A percentile compares a stretch with the other conserved stretches of the same genome.
Conservation (phyloP, 2,888 invertebrate genomes). For the Chrysomela aeneicollis region DNA sequence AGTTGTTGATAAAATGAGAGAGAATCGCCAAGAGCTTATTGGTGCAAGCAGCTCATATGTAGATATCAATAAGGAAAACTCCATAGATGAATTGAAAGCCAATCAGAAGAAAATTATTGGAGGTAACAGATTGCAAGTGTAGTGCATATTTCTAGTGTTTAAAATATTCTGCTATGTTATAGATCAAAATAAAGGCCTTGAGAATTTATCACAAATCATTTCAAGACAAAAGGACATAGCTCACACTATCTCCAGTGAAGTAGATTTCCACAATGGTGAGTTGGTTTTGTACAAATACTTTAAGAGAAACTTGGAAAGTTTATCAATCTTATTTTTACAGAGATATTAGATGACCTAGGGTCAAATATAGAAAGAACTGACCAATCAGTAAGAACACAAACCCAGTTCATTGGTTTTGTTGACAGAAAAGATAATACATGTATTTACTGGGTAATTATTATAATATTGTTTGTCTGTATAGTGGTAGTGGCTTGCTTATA, state of each 20-base stretch:
- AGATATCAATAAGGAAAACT: conserved; percentile 51
- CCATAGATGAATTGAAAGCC: conserved; percentile 62
- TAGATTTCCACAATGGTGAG: conserved; percentile 79
- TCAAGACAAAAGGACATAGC: conserved; percentile 80
- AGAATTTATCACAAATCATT: conserved; percentile 76
- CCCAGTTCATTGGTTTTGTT: conserved; percentile 71
- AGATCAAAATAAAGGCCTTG: conserved; percentile 82
- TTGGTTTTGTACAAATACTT: conserved; percentile 10
- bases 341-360: conserved; percentile 78
- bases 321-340: conserved; percentile 60
- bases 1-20: conserved; percentile 48
- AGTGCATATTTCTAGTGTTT: too few relatives aligned
- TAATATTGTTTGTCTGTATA: conserved; percentile 73
- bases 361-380: conserved; percentile 77
- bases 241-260: conserved; percentile 76
- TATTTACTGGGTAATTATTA: conserved; percentile 77
- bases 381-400: conserved; percentile 72
- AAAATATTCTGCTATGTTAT: too few relatives aligned
- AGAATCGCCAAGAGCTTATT: conserved; percentile 57
- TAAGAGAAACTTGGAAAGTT: conserved; percentile 6
- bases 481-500: conserved; percentile 62
- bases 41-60: conserved; percentile 59
- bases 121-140: conserved; percentile 58
- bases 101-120: conserved; percentile 69
- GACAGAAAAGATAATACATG: conserved; percentile 76